Evolutionary conservation across 2,888 invertebrate species (phyloP), one percentile per base, ranked within the genome.

Genomic region (Drosophila aldrichi): DNA sequence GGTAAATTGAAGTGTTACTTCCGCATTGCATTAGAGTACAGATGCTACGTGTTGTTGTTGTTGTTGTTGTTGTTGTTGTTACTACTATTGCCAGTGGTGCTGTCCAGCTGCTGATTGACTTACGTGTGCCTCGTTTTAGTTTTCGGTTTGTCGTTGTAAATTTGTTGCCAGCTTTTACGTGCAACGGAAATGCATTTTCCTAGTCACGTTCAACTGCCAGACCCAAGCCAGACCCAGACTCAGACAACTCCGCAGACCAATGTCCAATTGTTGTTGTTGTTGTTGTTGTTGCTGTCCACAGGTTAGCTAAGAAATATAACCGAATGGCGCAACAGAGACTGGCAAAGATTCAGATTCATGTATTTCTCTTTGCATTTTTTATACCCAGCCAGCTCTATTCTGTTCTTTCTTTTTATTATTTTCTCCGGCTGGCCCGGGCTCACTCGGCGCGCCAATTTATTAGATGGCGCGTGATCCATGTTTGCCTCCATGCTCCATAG

Each of bases 121-220:
- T 88, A 84, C 86, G 83, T 88, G 86, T 72, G 74, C 69, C 81
- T 84, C 81, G 87, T 89, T 84, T 77, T 77, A 69, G 85, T 77
- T 84, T 87, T 74, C 65, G 77, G 82, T 88, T 82, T 82, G 82
- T 77, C 82, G 70, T 84, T 81, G 86, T 74, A 70, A 77, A 70
- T 74, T 83, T 83, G 69, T 69, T 71, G 74, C 59, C 66, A 66
- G 74, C 57, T 67, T 70, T 56, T 83, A 87, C 89, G 85, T 85
- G 89, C 88, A 78, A 56, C 89, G 85, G 85, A 86, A 89, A 86
- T 86, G 89, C 85, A 87, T 82, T 89, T 89, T 71, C 74, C 89
- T 88, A 86, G 85, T 89, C 85, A 86, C 85, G 85, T 86, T 60
- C 71, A 58, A 61, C 58, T 66, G 56, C 68, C 57, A 78, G 72